Evolutionary conservation across 2,797 vertebrate genomes (phyloP), one percentile per base, ranked within the genome.

Genomic region (Emydoidea blandingii): DNA sequence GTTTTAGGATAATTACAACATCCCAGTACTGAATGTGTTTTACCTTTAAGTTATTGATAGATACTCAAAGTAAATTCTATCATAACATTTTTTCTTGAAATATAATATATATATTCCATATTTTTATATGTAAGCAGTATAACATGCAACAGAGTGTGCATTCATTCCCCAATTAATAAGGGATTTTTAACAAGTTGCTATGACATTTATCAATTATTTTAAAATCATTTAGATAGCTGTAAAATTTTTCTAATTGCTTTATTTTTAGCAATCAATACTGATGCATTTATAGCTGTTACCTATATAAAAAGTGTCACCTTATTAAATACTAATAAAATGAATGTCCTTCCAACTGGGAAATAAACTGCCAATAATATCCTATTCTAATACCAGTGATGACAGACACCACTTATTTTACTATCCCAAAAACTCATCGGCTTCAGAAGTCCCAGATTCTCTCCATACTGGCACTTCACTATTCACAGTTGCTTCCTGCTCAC

Each of bases 401-500:
- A 49, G 23, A 81, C 37, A 87, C 31, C 4, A 65, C 59, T 83
- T 89, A 54, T 8, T 90, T 89, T 80, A 79, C 2, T 91, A 44
- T 81, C 50, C 23, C 79, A 74, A 18, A 92, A 78, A 16, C 25
- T 68, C 27, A 84, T 83, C 80, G 95, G 34, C 89, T 85, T 89
- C 37, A 82, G 54, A 92, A 90, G 80, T 52, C 79, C 88, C 80
- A 47, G 44, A 90, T 95, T 94, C 86, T 84, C 5, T 90, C 34
- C 59, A n/a, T 85, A 85, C 34, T 54, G 82, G 54, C 23, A 79
- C 54, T 96, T 95, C 31, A 50, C 44, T 87, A 89, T 87, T 96
- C 41, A 88, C 9, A 91, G 21, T 8, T 84, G 68, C 86, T 96
- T 97, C 85, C 87, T 95, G 5, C 62, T 81, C 79, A 89, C 84